These are phyloP conservation scores for Armadillidium nasatum DNA, from an alignment of 1,140 invertebrate genomes.

Conservation along the genomic window DNA sequence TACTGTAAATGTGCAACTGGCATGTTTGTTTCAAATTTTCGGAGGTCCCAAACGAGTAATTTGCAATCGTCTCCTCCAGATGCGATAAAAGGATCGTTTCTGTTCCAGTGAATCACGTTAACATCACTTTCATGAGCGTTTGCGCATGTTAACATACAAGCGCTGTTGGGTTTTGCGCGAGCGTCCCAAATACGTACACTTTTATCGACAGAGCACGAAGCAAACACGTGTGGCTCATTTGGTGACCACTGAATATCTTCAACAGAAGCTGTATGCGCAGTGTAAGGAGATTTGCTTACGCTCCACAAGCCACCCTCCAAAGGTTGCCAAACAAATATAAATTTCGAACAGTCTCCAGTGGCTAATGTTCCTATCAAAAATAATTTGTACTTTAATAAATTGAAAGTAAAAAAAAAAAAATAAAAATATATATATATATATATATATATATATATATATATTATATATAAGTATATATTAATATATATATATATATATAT, in stretches of 20 bases:
- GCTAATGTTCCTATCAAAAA: constrained; percentile 70
- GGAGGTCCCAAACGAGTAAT: constrained; percentile 91
- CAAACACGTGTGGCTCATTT: constrained; percentile 86
- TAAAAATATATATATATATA: no score
- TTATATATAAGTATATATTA: no score
- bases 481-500: no score
- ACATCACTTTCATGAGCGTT: constrained; percentile 88
- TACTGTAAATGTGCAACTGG: constrained; percentile 89
- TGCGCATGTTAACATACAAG: constrained; percentile 83
- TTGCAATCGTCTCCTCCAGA: constrained; percentile 94
- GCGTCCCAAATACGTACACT: constrained; percentile 87
- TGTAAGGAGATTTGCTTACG: constrained; percentile 80
- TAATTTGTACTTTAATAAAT: no score
- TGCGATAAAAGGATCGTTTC: constrained; percentile 79
- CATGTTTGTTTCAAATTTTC: constrained; percentile 68
- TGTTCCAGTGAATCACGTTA: constrained; percentile 98
- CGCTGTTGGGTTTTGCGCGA: constrained; percentile 73
- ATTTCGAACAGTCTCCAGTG: constrained; percentile 82
- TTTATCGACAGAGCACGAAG: constrained; percentile 92
- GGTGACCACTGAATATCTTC: constrained; percentile 99
- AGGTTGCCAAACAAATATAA: constrained; percentile 90
- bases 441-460: no score
- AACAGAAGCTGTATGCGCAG: constrained; percentile 84
- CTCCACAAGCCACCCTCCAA: constrained; percentile 69
- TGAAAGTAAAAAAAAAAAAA: no score